Evolutionary conservation across 2,888 invertebrate species (phyloP).

Genomic region (Oxycera nigricornis): DNA sequence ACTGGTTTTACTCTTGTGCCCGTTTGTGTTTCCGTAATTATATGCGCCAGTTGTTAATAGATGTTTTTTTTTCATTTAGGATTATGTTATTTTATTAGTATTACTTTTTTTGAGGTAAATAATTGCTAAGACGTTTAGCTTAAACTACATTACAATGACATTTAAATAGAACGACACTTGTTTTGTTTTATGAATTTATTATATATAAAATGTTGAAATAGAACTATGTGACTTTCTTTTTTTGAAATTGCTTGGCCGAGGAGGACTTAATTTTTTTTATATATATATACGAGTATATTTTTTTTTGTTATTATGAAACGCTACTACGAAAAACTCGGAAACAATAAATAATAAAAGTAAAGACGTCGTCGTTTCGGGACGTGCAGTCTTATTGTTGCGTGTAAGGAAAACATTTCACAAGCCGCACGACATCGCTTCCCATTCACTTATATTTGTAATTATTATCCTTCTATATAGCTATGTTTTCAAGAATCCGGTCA

Average conservation of each 20-base stretch:
- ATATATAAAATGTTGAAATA: no score
- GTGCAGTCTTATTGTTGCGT: not conserved
- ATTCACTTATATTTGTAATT: not conserved
- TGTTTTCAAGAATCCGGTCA: not conserved
- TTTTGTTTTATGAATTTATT: no score
- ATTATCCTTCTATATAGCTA: not conserved
- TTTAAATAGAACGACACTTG: no score
- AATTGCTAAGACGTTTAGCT: no score
- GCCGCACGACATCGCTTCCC: constrained; percentile 7
- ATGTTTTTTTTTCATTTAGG: no score
- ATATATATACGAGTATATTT: not conserved
- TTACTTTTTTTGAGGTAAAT: no score
- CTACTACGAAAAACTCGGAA: constrained; percentile 3
- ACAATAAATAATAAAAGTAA: not conserved
- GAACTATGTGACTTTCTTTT: no score
- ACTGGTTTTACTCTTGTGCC: not conserved
- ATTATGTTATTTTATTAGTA: no score
- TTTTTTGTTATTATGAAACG: not conserved
- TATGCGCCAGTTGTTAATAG: no score
- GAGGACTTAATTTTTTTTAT: not conserved
- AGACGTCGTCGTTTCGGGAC: not conserved
- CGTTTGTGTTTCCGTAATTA: not conserved
- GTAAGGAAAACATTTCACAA: constrained; percentile 7
- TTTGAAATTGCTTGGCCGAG: not conserved
- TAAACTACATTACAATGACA: no score